A percentile compares a stretch with the other conserved stretches of the same genome.
phyloP scores from a whole-genome alignment of 2,888 invertebrate genomes.

The Oxytorus armatus region DNA sequence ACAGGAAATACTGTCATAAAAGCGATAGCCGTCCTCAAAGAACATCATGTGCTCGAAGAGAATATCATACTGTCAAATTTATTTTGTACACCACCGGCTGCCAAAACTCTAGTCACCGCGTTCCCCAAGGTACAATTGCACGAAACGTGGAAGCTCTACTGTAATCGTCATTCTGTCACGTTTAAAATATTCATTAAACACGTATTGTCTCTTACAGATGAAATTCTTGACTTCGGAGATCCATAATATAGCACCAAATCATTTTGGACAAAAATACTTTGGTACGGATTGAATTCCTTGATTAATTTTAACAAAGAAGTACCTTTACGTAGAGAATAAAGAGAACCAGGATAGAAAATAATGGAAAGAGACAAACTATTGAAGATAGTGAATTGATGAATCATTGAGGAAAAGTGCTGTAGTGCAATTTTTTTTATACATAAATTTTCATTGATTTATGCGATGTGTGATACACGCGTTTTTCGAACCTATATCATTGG shows the following conservation, averaged over 20 bases:
- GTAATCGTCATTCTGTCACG: no score
- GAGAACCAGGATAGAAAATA: constrained; percentile 51
- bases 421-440: constrained; percentile 15
- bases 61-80: constrained; percentile 98
- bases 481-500: constrained; percentile 22
- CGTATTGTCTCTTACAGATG: constrained; percentile 86
- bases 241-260: constrained; percentile 97
- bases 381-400: constrained; percentile 23
- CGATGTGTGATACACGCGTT: no score
- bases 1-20: constrained; percentile 98
- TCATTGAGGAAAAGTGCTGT: constrained; percentile 8
- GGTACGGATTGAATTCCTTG: constrained; percentile 92
- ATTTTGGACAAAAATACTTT: constrained; percentile 99
- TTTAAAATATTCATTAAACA: neutral
- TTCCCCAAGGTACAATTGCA: constrained; percentile 89
- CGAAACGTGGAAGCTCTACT: no score
- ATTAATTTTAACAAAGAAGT: constrained; percentile 55
- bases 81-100: constrained; percentile 97
- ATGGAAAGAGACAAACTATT: constrained; percentile 52
- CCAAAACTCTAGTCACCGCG: constrained; percentile 92
- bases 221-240: constrained; percentile 98
- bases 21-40: constrained; percentile 97
- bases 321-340: constrained; percentile 41
- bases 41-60: constrained; percentile 96
- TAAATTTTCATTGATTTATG: constrained; percentile 6